Conservation (phyloP, 2,797 vertebrate species). For the Rhinophrynus dorsalis region DNA sequence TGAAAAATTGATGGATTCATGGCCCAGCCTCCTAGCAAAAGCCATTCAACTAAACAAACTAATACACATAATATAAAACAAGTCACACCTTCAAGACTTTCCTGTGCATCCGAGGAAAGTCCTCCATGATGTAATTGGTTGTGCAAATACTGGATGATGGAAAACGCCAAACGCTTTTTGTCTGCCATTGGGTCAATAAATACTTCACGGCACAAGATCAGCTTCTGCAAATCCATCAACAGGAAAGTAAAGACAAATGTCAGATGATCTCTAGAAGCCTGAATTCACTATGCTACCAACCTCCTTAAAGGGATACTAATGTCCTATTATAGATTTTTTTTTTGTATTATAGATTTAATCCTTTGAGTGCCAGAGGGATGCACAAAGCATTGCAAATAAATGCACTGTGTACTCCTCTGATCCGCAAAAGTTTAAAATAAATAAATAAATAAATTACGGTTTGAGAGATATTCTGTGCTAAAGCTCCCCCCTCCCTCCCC, state of each 20-base stretch:
- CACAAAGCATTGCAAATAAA: too few species aligned
- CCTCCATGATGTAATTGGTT: slow-evolving; percentile 82
- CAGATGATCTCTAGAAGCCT: background rate
- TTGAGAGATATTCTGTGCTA: too few species aligned
- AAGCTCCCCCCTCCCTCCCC: too few species aligned
- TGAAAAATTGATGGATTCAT: too few species aligned
- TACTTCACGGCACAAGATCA: background rate
- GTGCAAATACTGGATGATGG: slow-evolving; percentile 92
- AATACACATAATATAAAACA: accelerated
- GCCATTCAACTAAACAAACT: background rate
- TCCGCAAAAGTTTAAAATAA: too few species aligned
- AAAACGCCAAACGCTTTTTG: slow-evolving; percentile 87
- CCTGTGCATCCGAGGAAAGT: slow-evolving; percentile 86
- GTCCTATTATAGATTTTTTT: too few species aligned
- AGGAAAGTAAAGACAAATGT: background rate
- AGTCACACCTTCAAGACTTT: slow-evolving; percentile 88
- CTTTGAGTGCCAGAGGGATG: too few species aligned
- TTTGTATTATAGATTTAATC: too few species aligned
- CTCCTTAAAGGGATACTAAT: too few species aligned
- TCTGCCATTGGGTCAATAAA: slow-evolving; percentile 78
- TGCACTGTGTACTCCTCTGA: too few species aligned
- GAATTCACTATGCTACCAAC: too few species aligned
- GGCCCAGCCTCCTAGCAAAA: background rate
- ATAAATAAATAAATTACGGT: too few species aligned
- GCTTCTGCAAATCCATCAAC: background rate